phyloP scores from a whole-genome alignment of 2,797 vertebrate genomes.

The Typhlichthys subterraneus region DNA sequence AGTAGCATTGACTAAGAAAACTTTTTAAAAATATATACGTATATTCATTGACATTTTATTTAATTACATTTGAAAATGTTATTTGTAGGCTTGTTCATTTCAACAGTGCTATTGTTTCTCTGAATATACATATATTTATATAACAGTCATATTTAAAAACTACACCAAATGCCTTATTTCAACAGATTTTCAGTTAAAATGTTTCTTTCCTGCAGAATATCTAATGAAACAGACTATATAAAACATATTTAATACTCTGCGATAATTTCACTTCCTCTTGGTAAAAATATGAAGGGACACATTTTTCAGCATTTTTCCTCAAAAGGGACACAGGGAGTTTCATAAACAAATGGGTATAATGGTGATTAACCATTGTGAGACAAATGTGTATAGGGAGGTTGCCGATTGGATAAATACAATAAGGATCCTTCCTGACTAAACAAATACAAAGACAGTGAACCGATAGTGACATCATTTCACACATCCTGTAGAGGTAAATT shows the following conservation, averaged over 20 bases:
- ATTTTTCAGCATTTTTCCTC: slow-evolving; percentile 12
- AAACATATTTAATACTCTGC: not conserved
- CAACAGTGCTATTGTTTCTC: slow-evolving; percentile 55
- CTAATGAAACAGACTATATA: not conserved
- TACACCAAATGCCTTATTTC: slow-evolving; percentile 43
- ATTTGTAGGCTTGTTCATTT: slow-evolving; percentile 58
- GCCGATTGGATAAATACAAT: too few species aligned
- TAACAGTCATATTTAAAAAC: slow-evolving; percentile 69
- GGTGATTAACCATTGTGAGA: slow-evolving; percentile 1
- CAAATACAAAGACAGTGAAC: slow-evolving; percentile 8
- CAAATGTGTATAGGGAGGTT: too few species aligned
- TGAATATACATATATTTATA: slow-evolving; percentile 66
- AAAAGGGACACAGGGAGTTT: slow-evolving; percentile 6
- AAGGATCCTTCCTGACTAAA: slow-evolving; percentile 1
- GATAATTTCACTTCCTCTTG: slow-evolving; percentile 12
- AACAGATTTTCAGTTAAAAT: slow-evolving; percentile 43
- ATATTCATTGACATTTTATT: slow-evolving; percentile 52
- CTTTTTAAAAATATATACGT: slow-evolving; percentile 2
- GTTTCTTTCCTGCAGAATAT: slow-evolving; percentile 14
- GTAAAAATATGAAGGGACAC: slow-evolving; percentile 16
- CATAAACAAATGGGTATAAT: slow-evolving; percentile 2
- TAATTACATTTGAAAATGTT: slow-evolving; percentile 56
- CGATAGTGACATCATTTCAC: not conserved
- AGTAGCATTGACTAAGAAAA: not conserved
- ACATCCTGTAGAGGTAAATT: not conserved